A percentile compares a stretch with the other conserved stretches of the same genome.
These are phyloP conservation scores for Ispidina lecontei DNA, from an alignment of 2,797 vertebrate genomes.

Conservation along the genomic window DNA sequence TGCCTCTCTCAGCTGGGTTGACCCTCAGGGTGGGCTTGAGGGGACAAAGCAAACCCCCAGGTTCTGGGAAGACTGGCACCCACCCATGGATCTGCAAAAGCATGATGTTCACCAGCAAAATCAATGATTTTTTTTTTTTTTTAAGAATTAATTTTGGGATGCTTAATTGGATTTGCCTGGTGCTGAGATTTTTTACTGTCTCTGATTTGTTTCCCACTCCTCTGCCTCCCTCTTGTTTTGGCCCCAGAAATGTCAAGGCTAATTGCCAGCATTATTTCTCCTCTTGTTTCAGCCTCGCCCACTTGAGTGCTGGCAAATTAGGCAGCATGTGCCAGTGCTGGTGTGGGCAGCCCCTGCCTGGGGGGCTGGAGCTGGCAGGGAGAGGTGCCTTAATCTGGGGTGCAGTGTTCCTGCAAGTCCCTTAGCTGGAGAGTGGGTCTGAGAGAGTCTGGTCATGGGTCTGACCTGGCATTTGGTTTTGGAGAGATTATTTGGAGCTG, in stretches of 20 bases:
- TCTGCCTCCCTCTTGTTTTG: not conserved
- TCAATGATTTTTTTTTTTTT: not conserved
- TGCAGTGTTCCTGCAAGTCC: not conserved
- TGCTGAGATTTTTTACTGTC: not conserved
- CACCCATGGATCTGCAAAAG: not conserved
- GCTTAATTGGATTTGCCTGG: not conserved
- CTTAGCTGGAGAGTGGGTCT: not conserved
- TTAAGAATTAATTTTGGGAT: not conserved
- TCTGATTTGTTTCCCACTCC: not conserved
- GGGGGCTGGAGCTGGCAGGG: not conserved
- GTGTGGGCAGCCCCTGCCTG: not conserved
- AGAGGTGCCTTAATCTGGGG: not conserved
- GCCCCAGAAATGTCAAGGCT: not conserved
- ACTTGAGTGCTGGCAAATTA: rapidly evolving
- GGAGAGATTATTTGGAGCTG: not conserved
- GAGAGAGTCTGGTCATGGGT: not conserved
- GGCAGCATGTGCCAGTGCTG: rapidly evolving
- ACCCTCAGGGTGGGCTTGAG: rapidly evolving
- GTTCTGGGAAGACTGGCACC: not conserved
- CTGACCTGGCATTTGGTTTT: not conserved
- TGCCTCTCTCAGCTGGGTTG: not conserved
- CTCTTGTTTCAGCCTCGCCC: not conserved
- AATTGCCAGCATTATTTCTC: not conserved
- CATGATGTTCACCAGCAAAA: rapidly evolving
- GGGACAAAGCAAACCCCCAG: not conserved